phyloP scores from a whole-genome alignment of 2,888 invertebrate genomes.

The Halictus ligatus region DNA sequence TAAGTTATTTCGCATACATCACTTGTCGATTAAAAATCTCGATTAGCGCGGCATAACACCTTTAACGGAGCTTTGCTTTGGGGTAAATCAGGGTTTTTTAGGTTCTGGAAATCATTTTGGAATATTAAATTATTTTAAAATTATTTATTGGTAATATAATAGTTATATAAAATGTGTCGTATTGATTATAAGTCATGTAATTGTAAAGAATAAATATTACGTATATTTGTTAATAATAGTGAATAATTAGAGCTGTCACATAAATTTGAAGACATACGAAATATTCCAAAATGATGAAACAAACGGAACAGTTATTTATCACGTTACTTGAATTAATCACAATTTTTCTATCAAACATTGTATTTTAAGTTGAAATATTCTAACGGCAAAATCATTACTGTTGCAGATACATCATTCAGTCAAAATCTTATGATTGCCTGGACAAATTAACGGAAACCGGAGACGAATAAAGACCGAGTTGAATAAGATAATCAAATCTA shows the following conservation, averaged over 20 bases:
- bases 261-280: background rate
- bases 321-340: background rate
- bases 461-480: slow-evolving; percentile 68
- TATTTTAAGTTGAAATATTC: background rate
- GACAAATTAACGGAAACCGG: slow-evolving; percentile 75
- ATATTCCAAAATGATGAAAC: background rate
- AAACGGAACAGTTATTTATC: background rate
- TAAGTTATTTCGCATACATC: background rate
- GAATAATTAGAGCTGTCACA: background rate
- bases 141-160: background rate
- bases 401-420: slow-evolving; percentile 78
- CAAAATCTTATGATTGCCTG: slow-evolving; percentile 79
- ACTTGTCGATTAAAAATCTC: no score
- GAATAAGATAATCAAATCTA: slow-evolving; percentile 19
- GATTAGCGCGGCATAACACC: background rate
- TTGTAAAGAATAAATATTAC: background rate
- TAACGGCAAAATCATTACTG: slow-evolving; percentile 42
- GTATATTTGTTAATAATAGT: background rate
- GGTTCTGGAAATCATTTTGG: background rate
- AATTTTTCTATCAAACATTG: background rate
- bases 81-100: background rate
- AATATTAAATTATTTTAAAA: background rate
- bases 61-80: slow-evolving; percentile 9
- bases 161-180: background rate
- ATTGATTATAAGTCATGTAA: background rate